Conservation (phyloP, 2,797 vertebrate species). For the Lepilemur septentrionalis region DNA sequence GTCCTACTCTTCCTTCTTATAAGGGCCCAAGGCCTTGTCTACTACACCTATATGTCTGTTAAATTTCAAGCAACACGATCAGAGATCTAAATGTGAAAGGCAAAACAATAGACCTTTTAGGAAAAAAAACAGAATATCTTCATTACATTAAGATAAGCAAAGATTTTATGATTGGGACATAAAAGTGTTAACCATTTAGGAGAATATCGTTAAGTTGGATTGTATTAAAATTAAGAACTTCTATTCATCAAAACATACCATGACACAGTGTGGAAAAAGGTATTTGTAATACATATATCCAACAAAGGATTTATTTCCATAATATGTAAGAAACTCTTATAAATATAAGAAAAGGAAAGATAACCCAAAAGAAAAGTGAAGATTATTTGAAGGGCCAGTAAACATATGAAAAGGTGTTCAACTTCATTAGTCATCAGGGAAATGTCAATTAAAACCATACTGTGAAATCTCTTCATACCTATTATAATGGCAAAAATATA, state of each 20-base stretch:
- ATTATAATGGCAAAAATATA: not conserved
- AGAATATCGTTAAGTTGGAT: not conserved
- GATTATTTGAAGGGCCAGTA: not conserved
- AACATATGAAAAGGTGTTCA: not conserved
- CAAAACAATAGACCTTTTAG: not conserved
- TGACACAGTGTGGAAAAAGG: not conserved
- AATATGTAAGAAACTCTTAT: not conserved
- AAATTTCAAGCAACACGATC: not conserved
- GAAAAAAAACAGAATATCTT: not conserved
- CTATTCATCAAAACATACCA: not conserved
- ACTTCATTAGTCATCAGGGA: not conserved
- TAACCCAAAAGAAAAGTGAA: not conserved
- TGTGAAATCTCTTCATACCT: not conserved
- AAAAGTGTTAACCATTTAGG: not conserved
- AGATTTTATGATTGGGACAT: not conserved
- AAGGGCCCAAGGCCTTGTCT: not conserved
- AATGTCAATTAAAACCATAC: not conserved
- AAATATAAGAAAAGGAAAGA: not conserved
- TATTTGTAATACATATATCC: not conserved
- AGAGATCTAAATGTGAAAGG: not conserved
- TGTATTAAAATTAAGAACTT: slow-evolving; percentile 34
- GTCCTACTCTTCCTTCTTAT: not conserved
- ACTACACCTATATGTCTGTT: not conserved
- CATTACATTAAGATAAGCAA: not conserved
- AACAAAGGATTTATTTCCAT: slow-evolving; percentile 18